These are phyloP conservation scores for Chauna torquata DNA, from an alignment of 2,113 vertebrate species.

Conservation along the genomic window DNA sequence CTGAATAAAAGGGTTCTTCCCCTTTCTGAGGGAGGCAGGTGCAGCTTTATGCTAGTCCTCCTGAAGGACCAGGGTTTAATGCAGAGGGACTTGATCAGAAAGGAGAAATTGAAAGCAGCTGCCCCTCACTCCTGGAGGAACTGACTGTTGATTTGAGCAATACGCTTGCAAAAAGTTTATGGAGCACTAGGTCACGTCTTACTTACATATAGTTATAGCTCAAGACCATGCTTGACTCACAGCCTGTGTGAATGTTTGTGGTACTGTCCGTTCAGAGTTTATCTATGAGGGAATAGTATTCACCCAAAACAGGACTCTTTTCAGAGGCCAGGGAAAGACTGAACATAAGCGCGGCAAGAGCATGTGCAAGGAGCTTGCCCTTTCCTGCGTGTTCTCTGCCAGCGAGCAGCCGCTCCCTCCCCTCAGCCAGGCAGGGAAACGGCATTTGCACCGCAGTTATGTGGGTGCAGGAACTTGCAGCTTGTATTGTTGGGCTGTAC, in stretches of 20 bases:
- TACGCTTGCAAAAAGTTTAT: neutral
- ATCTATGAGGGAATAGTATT: neutral
- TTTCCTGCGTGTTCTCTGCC: neutral
- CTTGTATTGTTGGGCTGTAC: neutral
- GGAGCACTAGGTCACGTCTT: neutral
- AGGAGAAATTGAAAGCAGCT: no score
- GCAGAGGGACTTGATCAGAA: neutral
- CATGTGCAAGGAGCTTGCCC: accelerated
- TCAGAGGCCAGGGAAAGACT: neutral
- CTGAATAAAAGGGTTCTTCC: neutral
- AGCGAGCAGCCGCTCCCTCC: neutral
- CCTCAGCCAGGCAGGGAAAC: accelerated
- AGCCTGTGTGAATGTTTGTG: neutral
- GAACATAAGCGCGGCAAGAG: neutral
- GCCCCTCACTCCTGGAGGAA: neutral
- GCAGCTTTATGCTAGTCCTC: neutral
- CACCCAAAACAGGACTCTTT: neutral
- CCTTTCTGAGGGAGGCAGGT: neutral
- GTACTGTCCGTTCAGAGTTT: neutral
- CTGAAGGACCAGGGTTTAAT: neutral
- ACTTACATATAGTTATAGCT: accelerated
- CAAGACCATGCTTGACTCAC: neutral
- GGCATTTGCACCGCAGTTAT: neutral
- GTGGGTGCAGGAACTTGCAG: neutral
- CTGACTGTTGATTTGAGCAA: accelerated